Conservation (phyloP, 2,797 vertebrate genomes). For the Alca torda region DNA sequence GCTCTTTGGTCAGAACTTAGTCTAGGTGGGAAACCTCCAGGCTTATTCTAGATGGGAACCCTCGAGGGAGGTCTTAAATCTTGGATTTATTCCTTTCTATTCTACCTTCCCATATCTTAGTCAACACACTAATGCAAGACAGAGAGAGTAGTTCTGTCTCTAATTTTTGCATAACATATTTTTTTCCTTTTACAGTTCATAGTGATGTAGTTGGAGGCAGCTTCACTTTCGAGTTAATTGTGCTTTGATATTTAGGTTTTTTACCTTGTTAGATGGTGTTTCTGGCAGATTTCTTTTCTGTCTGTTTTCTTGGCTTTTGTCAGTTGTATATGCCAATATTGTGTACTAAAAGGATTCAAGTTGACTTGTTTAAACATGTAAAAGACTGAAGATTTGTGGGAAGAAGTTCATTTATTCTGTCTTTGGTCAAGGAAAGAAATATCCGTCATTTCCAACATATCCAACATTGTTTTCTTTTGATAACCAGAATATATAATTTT, state of each 20-base stretch:
- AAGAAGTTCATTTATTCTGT: neutral
- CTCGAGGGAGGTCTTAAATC: neutral
- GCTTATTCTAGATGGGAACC: neutral
- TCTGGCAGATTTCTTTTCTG: neutral
- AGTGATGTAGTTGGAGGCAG: neutral
- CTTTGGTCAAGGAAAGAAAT: neutral
- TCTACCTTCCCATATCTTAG: neutral
- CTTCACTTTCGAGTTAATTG: neutral
- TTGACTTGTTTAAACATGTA: neutral
- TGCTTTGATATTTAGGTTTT: neutral
- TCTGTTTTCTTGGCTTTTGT: neutral
- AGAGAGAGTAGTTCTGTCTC: neutral
- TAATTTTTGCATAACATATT: neutral
- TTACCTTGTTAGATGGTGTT: constrained; percentile 1
- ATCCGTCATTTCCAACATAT: neutral
- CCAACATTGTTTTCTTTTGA: neutral
- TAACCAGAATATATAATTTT: neutral
- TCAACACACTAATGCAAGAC: neutral
- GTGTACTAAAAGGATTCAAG: neutral
- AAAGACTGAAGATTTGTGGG: neutral
- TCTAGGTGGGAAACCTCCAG: neutral
- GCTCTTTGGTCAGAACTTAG: neutral
- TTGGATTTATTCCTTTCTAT: neutral
- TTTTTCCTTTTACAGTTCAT: neutral
- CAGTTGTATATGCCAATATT: neutral